phyloP scores from a whole-genome alignment of 2,797 vertebrate genomes.

The Semotilus atromaculatus region DNA sequence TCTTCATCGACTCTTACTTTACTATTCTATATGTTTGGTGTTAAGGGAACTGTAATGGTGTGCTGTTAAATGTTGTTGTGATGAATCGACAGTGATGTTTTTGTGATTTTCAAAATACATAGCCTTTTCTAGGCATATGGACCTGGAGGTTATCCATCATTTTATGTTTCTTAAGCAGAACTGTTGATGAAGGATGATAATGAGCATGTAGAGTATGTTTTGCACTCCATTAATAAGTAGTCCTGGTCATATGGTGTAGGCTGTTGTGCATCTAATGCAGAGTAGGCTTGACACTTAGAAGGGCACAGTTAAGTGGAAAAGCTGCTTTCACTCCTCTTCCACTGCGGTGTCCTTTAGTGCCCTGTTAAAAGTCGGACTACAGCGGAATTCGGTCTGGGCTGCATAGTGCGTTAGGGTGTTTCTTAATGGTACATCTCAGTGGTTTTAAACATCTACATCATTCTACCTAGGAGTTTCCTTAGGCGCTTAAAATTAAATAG shows the following conservation, averaged over 20 bases:
- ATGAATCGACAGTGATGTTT: constrained; percentile 3
- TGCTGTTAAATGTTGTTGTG: constrained; percentile 20
- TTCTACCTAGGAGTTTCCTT: background rate
- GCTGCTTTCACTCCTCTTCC: background rate
- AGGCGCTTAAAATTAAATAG: background rate
- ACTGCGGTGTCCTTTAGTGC: constrained; percentile 10
- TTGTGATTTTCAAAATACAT: constrained; percentile 10
- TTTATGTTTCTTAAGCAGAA: background rate
- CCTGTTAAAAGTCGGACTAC: constrained; percentile 13
- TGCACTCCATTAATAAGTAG: constrained; percentile 52
- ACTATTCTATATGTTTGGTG: constrained; percentile 34
- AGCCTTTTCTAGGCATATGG: background rate
- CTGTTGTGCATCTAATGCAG: constrained; percentile 4
- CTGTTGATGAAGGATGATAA: background rate
- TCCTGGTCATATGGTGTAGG: constrained; percentile 33
- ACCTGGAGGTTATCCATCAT: background rate
- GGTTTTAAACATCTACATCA: background rate
- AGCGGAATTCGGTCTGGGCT: background rate
- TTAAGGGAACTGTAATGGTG: constrained; percentile 15
- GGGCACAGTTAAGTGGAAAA: constrained; percentile 25
- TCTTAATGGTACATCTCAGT: background rate
- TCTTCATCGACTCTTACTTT: background rate
- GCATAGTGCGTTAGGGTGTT: background rate
- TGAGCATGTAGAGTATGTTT: background rate
- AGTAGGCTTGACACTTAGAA: constrained; percentile 23